Percentiles rank a stretch among this genome's conserved stretches.
Conservation (phyloP, 2,797 vertebrate species). For the Sebastes nivosus region DNA sequence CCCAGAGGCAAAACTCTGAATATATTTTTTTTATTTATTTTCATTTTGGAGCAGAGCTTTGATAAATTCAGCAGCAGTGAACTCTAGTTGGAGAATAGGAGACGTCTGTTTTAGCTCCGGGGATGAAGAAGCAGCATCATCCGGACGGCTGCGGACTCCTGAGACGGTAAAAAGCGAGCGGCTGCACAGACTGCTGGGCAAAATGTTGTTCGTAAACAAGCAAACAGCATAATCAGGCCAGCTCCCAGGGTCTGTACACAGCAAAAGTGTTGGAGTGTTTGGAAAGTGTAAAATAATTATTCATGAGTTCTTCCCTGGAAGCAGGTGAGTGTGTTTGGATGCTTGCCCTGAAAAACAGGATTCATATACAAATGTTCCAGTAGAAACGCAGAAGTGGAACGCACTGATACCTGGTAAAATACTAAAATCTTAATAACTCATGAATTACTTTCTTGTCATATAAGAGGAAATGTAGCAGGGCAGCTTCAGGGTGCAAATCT, state of each 20-base stretch:
- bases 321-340: slow-evolving; percentile 43
- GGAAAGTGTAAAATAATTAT: slow-evolving; percentile 45
- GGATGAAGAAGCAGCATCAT: slow-evolving; percentile 41
- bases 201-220: slow-evolving; percentile 61
- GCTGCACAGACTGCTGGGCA: slow-evolving; percentile 46
- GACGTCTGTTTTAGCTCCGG: slow-evolving; percentile 50
- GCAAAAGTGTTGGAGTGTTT: slow-evolving; percentile 29
- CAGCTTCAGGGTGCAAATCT: neutral
- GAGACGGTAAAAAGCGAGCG: slow-evolving; percentile 42
- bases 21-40: slow-evolving; percentile 12
- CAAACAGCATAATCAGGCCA: slow-evolving; percentile 60
- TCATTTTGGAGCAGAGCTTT: slow-evolving; percentile 42
- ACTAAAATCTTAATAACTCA: neutral
- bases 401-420: neutral
- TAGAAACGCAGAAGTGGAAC: neutral
- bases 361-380: neutral
- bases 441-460: neutral
- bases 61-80: slow-evolving; percentile 44
- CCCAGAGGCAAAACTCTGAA: slow-evolving; percentile 34
- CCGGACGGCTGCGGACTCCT: slow-evolving; percentile 43
- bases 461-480: neutral
- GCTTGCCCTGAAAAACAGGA: slow-evolving; percentile 19
- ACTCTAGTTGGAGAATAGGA: slow-evolving; percentile 55
- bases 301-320: slow-evolving; percentile 39
- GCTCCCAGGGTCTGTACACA: slow-evolving; percentile 39